Percentiles rank a stretch among this genome's conserved stretches.
phyloP scores from a whole-genome alignment of 2,113 vertebrate species.

The Lontra canadensis region DNA sequence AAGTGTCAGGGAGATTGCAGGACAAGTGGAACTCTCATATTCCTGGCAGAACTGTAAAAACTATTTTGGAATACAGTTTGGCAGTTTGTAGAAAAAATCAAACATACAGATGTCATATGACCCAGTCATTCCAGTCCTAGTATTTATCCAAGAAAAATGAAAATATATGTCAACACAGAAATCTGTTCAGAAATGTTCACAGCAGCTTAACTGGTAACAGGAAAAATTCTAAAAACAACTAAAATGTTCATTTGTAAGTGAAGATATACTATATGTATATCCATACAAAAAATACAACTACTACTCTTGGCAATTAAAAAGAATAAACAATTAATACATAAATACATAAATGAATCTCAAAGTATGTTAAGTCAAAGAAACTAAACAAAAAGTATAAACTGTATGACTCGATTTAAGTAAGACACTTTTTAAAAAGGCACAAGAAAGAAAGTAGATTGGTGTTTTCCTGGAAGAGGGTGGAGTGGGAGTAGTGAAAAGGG shows the following conservation, averaged over 20 bases:
- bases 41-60: neutral
- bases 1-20: neutral
- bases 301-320: neutral
- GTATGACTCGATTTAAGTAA: neutral
- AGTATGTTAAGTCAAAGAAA: neutral
- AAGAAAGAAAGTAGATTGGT: neutral
- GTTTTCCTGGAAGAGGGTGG: neutral
- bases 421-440: neutral
- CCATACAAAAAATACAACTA: neutral
- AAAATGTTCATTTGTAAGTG: neutral
- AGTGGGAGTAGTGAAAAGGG: neutral
- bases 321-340: neutral
- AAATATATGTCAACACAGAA: neutral
- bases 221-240: neutral
- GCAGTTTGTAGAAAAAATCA: neutral
- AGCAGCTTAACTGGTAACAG: neutral
- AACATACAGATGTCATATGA: neutral
- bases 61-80: neutral
- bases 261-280: neutral
- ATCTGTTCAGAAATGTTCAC: neutral
- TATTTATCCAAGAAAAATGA: neutral
- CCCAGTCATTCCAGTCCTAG: neutral
- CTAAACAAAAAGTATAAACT: neutral
- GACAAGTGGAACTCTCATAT: neutral
- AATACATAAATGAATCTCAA: neutral